A percentile compares a stretch with the other conserved stretches of the same genome.
Evolutionary conservation across 2,797 vertebrate genomes (phyloP).

Genomic region (Schizothorax lantsangensis): DNA sequence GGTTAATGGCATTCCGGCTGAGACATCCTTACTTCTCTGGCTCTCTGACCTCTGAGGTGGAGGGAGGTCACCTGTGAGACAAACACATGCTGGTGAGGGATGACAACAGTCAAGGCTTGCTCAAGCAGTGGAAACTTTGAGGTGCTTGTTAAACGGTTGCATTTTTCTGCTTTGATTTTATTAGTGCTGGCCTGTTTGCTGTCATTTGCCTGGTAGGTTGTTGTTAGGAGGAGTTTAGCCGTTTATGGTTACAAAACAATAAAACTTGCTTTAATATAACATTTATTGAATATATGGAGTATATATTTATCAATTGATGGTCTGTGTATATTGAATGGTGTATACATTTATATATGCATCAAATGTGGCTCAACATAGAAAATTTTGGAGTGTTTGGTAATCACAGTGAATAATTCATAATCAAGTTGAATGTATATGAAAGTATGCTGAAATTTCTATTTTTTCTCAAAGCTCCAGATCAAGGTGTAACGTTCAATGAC

Average conservation of each 20-base stretch:
- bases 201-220: neutral
- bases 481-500: neutral
- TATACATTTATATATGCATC: neutral
- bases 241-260: neutral
- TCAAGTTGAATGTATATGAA: neutral
- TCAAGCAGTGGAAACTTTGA: neutral
- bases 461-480: neutral
- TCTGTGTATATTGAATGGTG: neutral
- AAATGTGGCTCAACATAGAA: neutral
- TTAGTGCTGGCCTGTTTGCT: neutral
- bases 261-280: neutral
- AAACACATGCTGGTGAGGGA: conserved; percentile 29
- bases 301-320: neutral
- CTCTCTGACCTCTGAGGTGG: conserved; percentile 40
- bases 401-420: neutral
- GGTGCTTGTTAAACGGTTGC: neutral
- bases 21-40: conserved; percentile 43
- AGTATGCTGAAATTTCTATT: neutral
- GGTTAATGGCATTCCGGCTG: conserved; percentile 58
- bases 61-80: conserved; percentile 31
- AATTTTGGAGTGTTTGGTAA: neutral
- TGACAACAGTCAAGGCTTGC: conserved; percentile 30
- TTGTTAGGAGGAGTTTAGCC: neutral
- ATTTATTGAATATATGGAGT: neutral
- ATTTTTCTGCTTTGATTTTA: conserved; percentile 9